Percentiles rank a stretch among this genome's conserved stretches.
These are phyloP conservation scores for Sebastes iracundus DNA, from an alignment of 2,797 vertebrate species.

Conservation along the genomic window DNA sequence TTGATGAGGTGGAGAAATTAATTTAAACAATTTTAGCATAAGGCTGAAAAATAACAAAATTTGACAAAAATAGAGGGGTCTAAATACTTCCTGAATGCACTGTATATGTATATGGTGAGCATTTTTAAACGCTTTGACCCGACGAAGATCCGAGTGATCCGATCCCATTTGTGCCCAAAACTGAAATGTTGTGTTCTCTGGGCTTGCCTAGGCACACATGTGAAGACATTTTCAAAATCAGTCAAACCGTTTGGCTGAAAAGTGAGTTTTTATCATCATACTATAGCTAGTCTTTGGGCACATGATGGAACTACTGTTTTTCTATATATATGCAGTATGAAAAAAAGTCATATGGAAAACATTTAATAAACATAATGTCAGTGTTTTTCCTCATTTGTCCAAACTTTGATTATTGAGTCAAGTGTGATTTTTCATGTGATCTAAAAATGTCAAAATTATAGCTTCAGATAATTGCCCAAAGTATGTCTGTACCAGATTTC, in stretches of 20 bases:
- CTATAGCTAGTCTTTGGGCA: background rate
- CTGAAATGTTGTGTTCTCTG: background rate
- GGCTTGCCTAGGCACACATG: too few species aligned
- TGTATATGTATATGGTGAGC: background rate
- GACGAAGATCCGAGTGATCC: background rate
- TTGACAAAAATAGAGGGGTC: background rate
- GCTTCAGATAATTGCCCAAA: too few species aligned
- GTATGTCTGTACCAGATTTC: background rate
- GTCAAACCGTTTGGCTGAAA: background rate
- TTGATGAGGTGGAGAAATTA: too few species aligned
- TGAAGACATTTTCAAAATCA: too few species aligned
- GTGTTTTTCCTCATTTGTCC: background rate
- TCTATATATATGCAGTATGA: background rate
- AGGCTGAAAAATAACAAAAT: background rate
- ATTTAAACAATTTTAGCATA: background rate
- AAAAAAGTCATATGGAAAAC: background rate
- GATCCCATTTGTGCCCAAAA: background rate
- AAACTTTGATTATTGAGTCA: background rate
- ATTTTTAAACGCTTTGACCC: background rate
- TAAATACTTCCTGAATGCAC: background rate
- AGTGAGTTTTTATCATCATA: background rate
- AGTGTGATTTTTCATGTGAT: too few species aligned
- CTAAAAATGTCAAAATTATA: too few species aligned
- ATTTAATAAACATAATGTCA: background rate
- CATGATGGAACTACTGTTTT: background rate